Percentiles rank a stretch among this genome's conserved stretches.
phyloP scores from a whole-genome alignment of 1,140 invertebrate species.

The Rhyzopertha dominica region DNA sequence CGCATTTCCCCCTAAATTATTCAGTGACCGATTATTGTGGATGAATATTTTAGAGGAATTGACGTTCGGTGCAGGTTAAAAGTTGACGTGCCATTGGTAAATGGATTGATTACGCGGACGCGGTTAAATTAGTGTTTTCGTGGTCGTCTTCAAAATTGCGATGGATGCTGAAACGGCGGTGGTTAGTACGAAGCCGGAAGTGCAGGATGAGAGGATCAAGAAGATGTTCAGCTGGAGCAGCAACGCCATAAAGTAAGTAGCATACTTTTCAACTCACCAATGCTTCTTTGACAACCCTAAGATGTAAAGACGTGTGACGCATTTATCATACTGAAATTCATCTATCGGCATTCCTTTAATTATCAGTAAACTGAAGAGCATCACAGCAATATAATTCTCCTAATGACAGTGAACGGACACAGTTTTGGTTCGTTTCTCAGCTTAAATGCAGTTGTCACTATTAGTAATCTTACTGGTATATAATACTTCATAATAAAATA shows the following conservation, averaged over 20 bases:
- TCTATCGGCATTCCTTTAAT: no score
- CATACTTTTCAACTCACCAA: no score
- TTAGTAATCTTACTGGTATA: no score
- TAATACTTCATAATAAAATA: no score
- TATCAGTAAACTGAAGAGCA: no score
- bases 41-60: not conserved
- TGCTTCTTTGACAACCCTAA: no score
- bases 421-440: no score
- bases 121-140: not conserved
- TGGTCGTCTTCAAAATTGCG: not conserved
- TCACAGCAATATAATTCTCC: no score
- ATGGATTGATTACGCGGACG: not conserved
- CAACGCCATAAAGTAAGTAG: slow-evolving; percentile 21
- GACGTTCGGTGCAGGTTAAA: not conserved
- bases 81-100: not conserved
- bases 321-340: no score
- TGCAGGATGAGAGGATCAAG: slow-evolving; percentile 17
- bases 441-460: no score
- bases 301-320: no score
- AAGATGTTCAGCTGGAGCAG: slow-evolving; percentile 30
- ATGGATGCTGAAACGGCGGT: not conserved
- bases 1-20: not conserved
- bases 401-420: no score
- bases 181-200: not conserved
- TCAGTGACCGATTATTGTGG: not conserved